Percentiles rank a stretch among this genome's conserved stretches.
Conservation (phyloP, 2,113 vertebrate species). For the Synchiropus splendidus region DNA sequence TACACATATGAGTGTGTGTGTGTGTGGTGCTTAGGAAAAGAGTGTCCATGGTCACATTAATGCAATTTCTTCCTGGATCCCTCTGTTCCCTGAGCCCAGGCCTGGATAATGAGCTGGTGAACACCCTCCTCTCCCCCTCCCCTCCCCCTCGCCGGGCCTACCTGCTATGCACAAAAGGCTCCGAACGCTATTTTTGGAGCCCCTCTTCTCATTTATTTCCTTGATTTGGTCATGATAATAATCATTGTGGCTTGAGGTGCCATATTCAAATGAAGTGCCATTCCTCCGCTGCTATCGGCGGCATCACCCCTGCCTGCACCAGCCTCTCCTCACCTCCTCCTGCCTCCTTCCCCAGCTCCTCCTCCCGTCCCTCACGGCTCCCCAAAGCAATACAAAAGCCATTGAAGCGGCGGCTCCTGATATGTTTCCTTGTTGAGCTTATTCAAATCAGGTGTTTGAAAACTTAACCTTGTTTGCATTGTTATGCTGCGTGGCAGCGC, state of each 20-base stretch:
- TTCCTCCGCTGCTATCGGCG: slow-evolving; percentile 65
- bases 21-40: slow-evolving; percentile 43
- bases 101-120: slow-evolving; percentile 60
- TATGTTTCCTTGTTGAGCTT: slow-evolving; percentile 67
- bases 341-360: slow-evolving; percentile 32
- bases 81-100: slow-evolving; percentile 48
- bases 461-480: slow-evolving; percentile 77
- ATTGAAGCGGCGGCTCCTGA: slow-evolving; percentile 46
- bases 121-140: slow-evolving; percentile 28
- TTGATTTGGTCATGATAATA: slow-evolving; percentile 76
- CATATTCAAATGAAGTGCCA: slow-evolving; percentile 76
- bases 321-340: slow-evolving; percentile 35
- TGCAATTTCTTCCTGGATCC: slow-evolving; percentile 59
- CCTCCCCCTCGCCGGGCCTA: slow-evolving; percentile 56
- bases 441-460: slow-evolving; percentile 79
- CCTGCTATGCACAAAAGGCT: slow-evolving; percentile 69
- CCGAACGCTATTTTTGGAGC: slow-evolving; percentile 70
- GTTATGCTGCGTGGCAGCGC: slow-evolving; percentile 60
- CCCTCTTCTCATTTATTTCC: slow-evolving; percentile 75
- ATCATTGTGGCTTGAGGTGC: slow-evolving; percentile 76
- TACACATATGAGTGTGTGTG: slow-evolving; percentile 2
- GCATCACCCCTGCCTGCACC: slow-evolving; percentile 56
- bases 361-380: slow-evolving; percentile 32
- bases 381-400: slow-evolving; percentile 57
- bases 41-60: slow-evolving; percentile 63